Evolutionary conservation across 2,113 vertebrate genomes (phyloP).

Genomic region (Axis porcinus): DNA sequence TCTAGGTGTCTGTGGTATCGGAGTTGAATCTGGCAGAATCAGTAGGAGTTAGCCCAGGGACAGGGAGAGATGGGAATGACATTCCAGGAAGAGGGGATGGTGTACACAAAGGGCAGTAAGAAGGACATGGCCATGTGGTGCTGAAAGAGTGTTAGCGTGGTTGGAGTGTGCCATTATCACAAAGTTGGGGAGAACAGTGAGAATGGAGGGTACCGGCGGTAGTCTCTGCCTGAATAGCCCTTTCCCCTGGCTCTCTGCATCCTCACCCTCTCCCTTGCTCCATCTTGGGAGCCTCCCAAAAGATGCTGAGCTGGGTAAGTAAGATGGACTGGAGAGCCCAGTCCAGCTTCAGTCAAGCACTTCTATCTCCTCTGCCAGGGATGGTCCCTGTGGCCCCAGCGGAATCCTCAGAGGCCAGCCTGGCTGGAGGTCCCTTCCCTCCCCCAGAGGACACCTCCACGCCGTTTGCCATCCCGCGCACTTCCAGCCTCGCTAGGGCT

Average conservation of each 20-base stretch:
- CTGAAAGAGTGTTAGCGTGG: background rate
- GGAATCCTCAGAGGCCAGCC: constrained; percentile 75
- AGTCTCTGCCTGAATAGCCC: rapidly evolving
- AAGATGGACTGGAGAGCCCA: background rate
- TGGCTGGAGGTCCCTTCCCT: constrained; percentile 81
- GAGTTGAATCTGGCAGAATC: background rate
- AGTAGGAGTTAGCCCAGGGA: background rate
- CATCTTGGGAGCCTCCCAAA: background rate
- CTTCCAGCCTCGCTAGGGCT: constrained; percentile 94
- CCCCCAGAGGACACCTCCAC: constrained; percentile 86
- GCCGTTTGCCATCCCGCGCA: constrained; percentile 92
- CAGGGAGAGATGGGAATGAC: no score
- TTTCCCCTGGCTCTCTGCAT: background rate
- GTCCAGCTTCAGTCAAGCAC: background rate
- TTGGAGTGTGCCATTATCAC: background rate
- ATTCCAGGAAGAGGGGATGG: background rate
- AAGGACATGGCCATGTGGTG: background rate
- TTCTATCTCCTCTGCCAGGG: constrained; percentile 24
- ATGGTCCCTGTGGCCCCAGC: constrained; percentile 66
- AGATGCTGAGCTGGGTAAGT: background rate
- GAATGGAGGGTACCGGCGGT: background rate
- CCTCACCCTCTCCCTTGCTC: background rate
- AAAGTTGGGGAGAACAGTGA: background rate
- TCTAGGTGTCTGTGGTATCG: background rate
- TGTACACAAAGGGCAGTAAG: background rate